Conservation (phyloP, 2,113 vertebrate genomes). For the Oreochromis niloticus region DNA sequence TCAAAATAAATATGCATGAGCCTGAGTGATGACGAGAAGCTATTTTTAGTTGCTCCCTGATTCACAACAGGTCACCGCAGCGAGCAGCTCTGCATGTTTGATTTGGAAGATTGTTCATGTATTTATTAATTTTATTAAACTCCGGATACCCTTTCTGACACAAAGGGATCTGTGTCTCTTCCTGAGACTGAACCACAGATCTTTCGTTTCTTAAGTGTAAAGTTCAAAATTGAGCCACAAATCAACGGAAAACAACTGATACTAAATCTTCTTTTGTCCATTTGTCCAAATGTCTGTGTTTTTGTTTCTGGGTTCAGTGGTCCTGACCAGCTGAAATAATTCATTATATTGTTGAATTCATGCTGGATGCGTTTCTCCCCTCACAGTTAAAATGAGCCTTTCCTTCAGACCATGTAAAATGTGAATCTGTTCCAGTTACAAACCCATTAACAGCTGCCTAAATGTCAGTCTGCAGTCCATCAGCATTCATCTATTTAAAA, state of each 20-base stretch:
- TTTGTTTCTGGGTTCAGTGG: rapidly evolving
- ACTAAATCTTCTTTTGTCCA: not conserved
- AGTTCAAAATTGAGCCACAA: not conserved
- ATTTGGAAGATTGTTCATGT: not conserved
- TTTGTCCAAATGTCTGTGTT: not conserved
- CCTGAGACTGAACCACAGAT: not conserved
- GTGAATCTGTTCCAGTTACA: not conserved
- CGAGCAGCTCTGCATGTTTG: not conserved
- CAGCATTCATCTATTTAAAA: not conserved
- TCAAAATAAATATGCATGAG: not conserved
- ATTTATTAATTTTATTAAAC: not conserved
- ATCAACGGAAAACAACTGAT: not conserved
- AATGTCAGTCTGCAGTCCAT: not conserved
- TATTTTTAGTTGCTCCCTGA: not conserved
- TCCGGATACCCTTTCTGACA: rapidly evolving
- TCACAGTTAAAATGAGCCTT: not conserved
- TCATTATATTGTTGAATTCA: not conserved
- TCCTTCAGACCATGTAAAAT: not conserved
- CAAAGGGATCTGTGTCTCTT: not conserved
- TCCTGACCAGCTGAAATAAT: not conserved
- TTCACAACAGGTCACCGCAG: not conserved
- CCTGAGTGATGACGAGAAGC: not conserved
- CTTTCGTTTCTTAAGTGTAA: not conserved
- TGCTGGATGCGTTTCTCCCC: not conserved
- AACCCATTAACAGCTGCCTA: not conserved